Evolutionary conservation across 2,888 invertebrate species (phyloP), one percentile per base, ranked within the genome.

Genomic region (Drosophila pseudotalamancana): DNA sequence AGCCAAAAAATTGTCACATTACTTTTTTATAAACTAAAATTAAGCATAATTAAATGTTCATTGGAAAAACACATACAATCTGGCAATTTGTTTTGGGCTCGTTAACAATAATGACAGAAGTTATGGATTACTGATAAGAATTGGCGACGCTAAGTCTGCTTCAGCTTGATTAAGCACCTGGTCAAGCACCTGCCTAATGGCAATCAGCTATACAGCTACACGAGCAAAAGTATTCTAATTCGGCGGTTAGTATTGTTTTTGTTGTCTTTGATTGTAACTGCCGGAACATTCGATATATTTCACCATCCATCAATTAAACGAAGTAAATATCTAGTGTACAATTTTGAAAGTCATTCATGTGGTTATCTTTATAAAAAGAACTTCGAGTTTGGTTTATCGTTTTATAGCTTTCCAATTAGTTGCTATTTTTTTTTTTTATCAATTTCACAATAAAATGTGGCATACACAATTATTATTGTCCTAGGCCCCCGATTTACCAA

Each of bases 381-480:
- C 18, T 16, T 37, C 23, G 14, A 45, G n/a, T n/a, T 27, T 11
- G 21, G 23, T 32, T 32, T 35, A 21, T 56, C 59, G 48, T 45
- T 56, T 53, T 25, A 42, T 57, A 40, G 39, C 29, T 60, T 53
- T 11, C 56, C n/a, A 29, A 46, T 23, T 45, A 0, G 2, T 25
- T 39, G 12, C 42, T 45, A 4, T 29, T 16, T 11, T 4, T 37
- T n/a, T 9, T 40, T n/a, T n/a, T 68, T 67, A 83, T 83, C 74
- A 81, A 77, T 70, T 79, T 80, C 81, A 77, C 64, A 55, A 83
- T 54, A n/a, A 25, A 61, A 39, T 70, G 42, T 42, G 50, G 40
- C 54, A 37, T 14, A 50, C 40, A 37, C 31, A 51, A 6, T 40
- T 56, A 57, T 37, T 73, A 54, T 78, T 78, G 66, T 31, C 78